phyloP scores from a whole-genome alignment of 2,113 vertebrate genomes.

The Ochotona curzoniae region DNA sequence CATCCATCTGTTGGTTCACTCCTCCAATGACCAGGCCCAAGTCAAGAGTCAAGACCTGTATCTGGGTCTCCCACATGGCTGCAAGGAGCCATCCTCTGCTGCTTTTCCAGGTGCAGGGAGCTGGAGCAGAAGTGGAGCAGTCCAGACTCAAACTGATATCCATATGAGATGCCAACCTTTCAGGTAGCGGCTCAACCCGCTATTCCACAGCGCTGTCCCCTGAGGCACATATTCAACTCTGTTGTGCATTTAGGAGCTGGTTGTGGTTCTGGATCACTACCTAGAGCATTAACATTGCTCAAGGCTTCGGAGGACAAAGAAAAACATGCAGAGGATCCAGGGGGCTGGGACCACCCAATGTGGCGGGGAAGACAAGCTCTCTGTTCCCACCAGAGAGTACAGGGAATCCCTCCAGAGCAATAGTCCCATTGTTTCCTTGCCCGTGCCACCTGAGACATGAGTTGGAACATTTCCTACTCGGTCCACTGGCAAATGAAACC shows the following conservation, averaged over 20 bases:
- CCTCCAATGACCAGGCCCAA: too few species aligned
- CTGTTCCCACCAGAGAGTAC: background rate
- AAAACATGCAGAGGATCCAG: background rate
- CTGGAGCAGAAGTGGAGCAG: too few species aligned
- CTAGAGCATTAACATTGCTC: background rate
- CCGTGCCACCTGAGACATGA: background rate
- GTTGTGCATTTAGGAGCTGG: background rate
- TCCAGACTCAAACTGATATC: too few species aligned
- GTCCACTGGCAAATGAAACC: constrained; percentile 45
- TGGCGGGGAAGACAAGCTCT: background rate
- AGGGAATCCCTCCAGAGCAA: background rate
- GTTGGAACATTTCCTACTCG: background rate
- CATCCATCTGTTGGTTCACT: too few species aligned
- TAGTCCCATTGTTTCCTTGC: background rate
- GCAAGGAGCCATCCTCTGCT: too few species aligned
- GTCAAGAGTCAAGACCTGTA: too few species aligned
- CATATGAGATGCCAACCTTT: too few species aligned
- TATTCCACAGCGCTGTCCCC: too few species aligned
- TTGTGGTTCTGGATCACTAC: too few species aligned
- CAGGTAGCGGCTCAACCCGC: too few species aligned
- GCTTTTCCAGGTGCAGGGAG: too few species aligned
- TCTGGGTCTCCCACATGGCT: too few species aligned
- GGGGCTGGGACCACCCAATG: background rate
- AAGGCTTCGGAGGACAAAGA: background rate
- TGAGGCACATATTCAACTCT: background rate